A percentile compares a stretch with the other conserved stretches of the same genome.
phyloP scores from a whole-genome alignment of 2,888 invertebrate genomes.

The Hyalella azteca region DNA sequence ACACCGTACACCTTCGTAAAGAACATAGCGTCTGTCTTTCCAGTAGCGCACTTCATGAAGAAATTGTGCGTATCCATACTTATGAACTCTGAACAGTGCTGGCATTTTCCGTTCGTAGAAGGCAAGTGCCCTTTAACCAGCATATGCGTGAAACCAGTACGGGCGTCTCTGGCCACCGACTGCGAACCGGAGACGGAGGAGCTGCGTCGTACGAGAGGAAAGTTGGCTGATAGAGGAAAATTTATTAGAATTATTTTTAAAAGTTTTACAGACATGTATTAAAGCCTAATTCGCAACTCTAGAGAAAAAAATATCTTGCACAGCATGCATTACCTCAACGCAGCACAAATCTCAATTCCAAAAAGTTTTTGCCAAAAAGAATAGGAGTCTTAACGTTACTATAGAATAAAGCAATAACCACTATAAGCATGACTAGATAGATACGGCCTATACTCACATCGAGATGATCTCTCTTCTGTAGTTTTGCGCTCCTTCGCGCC shows the following conservation, averaged over 20 bases:
- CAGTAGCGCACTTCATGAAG: neutral
- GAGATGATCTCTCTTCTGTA: neutral
- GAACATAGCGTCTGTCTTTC: neutral
- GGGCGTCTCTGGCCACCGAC: neutral
- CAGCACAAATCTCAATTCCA: too few relatives aligned
- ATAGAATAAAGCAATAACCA: too few relatives aligned
- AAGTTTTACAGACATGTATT: too few relatives aligned
- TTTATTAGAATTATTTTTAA: neutral
- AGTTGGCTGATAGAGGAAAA: neutral
- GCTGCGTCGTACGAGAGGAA: neutral
- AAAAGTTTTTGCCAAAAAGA: too few relatives aligned
- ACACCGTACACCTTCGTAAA: neutral
- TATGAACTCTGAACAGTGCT: neutral
- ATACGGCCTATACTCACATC: slow-evolving; percentile 11
- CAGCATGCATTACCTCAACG: too few relatives aligned
- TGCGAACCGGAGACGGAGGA: neutral
- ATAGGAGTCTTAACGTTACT: too few relatives aligned
- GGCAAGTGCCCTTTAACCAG: neutral
- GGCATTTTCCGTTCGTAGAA: neutral
- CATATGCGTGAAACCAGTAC: neutral
- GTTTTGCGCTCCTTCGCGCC: neutral
- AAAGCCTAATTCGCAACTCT: too few relatives aligned
- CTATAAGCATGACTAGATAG: too few relatives aligned
- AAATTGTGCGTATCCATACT: slow-evolving; percentile 19
- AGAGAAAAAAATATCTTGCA: too few relatives aligned